Percentiles rank a stretch among this genome's conserved stretches.
phyloP scores from a whole-genome alignment of 2,888 invertebrate species.

The Platycheirus rosarum region DNA sequence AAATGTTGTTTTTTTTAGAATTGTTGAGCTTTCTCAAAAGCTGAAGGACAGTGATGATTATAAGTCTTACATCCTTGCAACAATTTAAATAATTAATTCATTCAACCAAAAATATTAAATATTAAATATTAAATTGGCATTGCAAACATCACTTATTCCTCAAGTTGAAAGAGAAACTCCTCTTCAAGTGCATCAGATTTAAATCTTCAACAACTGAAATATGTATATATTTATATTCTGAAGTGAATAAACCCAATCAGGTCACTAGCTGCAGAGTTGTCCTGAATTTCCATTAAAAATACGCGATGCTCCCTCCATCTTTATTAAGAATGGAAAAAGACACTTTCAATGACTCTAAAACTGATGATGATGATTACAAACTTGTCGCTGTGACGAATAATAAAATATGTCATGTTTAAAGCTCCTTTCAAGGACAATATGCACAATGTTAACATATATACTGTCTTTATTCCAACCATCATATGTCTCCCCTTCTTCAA shows the following conservation, averaged over 20 bases:
- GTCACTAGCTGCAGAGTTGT: constrained; percentile 16
- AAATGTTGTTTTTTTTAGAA: too few species aligned
- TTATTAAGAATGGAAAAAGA: constrained; percentile 2
- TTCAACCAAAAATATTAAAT: too few species aligned
- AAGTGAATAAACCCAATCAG: neutral
- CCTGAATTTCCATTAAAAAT: constrained; percentile 47
- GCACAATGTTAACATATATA: neutral
- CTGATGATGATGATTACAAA: constrained; percentile 52
- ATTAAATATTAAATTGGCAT: too few species aligned
- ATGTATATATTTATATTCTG: neutral
- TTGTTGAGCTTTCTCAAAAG: too few species aligned
- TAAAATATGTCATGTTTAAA: constrained; percentile 32
- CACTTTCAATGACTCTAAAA: constrained; percentile 31
- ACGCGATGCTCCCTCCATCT: neutral
- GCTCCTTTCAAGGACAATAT: constrained; percentile 47
- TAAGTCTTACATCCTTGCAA: too few species aligned
- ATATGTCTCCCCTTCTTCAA: neutral
- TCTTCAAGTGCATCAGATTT: neutral
- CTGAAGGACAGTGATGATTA: too few species aligned
- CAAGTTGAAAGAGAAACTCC: too few species aligned
- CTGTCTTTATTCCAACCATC: neutral
- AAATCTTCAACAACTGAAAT: neutral
- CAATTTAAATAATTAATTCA: too few species aligned
- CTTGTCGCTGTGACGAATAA: constrained; percentile 23
- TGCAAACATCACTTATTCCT: too few species aligned